Percentiles rank a stretch among this genome's conserved stretches.
Evolutionary conservation across 2,113 vertebrate genomes (phyloP).

Genomic region (Sceloporus tristichus): DNA sequence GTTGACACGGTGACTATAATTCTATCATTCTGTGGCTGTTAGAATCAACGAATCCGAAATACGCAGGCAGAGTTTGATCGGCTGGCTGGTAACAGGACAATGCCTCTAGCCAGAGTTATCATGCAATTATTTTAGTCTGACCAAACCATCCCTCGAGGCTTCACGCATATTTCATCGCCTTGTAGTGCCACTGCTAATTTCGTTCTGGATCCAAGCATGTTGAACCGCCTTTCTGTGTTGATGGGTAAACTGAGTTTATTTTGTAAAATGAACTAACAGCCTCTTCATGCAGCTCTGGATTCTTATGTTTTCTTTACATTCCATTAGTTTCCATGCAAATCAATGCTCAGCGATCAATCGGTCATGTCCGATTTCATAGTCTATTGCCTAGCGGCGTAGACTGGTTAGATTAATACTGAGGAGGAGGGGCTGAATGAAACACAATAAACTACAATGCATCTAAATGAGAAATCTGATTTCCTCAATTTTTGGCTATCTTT

Average conservation of each 20-base stretch:
- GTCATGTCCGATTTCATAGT: slow-evolving; percentile 82
- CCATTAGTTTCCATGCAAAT: slow-evolving; percentile 67
- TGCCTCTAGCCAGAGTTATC: slow-evolving; percentile 77
- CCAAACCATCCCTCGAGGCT: slow-evolving; percentile 69
- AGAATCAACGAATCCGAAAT: slow-evolving; percentile 53
- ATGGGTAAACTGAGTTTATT: slow-evolving; percentile 45
- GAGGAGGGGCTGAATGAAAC: slow-evolving; percentile 43
- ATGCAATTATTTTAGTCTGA: slow-evolving; percentile 77
- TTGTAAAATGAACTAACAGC: slow-evolving; percentile 47
- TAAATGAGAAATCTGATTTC: slow-evolving; percentile 12
- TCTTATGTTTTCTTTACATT: slow-evolving; percentile 70
- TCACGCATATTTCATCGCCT: neutral
- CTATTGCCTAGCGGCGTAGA: slow-evolving; percentile 68
- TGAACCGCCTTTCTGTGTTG: neutral
- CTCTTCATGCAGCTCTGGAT: slow-evolving; percentile 36
- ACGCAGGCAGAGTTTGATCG: slow-evolving; percentile 77
- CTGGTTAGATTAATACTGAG: slow-evolving; percentile 42
- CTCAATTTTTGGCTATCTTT: neutral
- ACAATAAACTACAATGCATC: slow-evolving; percentile 3
- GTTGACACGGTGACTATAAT: neutral
- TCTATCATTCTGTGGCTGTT: slow-evolving; percentile 47
- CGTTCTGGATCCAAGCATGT: slow-evolving; percentile 24
- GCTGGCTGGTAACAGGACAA: slow-evolving; percentile 73
- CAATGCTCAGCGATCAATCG: slow-evolving; percentile 78
- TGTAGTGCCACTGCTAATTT: slow-evolving; percentile 22